Conservation (phyloP, 1,140 invertebrate species). For the Oscheius sp. region DNA sequence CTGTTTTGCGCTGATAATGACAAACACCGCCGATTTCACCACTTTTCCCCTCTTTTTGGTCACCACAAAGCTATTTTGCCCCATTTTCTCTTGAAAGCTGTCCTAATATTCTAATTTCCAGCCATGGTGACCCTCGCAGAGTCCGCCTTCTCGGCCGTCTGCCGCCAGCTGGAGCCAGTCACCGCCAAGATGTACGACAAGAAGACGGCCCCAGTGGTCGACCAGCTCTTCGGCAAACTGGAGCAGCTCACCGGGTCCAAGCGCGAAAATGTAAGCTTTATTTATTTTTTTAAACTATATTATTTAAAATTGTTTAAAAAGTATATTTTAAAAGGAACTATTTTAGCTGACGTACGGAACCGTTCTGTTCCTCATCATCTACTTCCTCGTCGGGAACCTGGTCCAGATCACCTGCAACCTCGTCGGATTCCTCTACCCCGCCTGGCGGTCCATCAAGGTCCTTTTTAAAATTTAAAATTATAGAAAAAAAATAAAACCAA, state of each 20-base stretch:
- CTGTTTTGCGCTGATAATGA: no score
- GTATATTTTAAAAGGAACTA: neutral
- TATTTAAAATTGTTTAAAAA: no score
- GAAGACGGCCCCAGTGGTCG: neutral
- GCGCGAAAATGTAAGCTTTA: constrained; percentile 31
- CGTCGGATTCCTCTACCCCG: constrained; percentile 42
- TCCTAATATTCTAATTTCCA: no score
- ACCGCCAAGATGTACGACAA: neutral
- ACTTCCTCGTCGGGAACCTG: constrained; percentile 40
- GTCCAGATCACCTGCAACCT: constrained; percentile 45
- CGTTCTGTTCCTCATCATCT: constrained; percentile 24
- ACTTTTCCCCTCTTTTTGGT: no score
- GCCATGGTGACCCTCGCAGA: neutral
- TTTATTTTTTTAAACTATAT: no score
- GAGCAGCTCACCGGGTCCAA: constrained; percentile 34
- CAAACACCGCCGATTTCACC: no score
- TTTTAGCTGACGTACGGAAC: constrained; percentile 39
- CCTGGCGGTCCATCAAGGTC: constrained; percentile 39
- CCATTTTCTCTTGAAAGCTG: no score
- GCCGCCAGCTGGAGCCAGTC: neutral
- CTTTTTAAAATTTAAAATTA: no score
- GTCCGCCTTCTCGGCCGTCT: neutral
- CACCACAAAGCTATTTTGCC: no score
- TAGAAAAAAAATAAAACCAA: neutral
- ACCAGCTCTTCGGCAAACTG: neutral